phyloP scores from a whole-genome alignment of 2,113 vertebrate genomes.

The Atherinomorus stipes region DNA sequence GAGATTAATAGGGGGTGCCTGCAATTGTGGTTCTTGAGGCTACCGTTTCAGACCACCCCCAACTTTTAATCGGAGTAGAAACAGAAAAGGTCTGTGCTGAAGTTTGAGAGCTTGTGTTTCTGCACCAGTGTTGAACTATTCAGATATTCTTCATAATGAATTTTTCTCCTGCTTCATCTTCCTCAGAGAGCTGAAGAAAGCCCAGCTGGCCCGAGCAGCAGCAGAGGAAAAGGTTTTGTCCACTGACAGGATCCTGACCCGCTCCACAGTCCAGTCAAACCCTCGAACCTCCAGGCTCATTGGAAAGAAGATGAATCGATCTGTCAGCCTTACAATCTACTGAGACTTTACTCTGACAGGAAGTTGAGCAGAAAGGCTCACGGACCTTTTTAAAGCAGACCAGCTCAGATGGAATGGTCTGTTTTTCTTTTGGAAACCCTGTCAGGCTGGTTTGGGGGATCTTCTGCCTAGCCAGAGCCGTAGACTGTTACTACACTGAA shows the following conservation, averaged over 20 bases:
- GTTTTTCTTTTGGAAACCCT: not conserved
- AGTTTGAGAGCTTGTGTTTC: no score
- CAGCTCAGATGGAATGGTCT: not conserved
- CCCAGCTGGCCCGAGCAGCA: conserved; percentile 93
- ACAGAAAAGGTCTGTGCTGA: no score
- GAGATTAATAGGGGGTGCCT: no score
- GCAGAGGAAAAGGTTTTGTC: conserved; percentile 93
- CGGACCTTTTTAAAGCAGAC: conserved; percentile 44
- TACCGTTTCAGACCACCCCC: no score
- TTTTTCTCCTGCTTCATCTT: conserved; percentile 13
- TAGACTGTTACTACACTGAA: conserved; percentile 33
- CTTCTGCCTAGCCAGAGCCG: not conserved
- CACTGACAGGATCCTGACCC: conserved; percentile 91
- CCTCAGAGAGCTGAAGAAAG: conserved; percentile 95
- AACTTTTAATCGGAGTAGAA: no score
- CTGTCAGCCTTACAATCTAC: conserved; percentile 96
- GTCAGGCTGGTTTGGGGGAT: conserved; percentile 10
- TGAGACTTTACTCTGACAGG: conserved; percentile 71
- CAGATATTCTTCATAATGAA: no score
- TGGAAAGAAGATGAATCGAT: conserved; percentile 98
- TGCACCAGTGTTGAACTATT: no score
- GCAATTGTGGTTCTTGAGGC: no score
- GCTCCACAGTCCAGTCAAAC: conserved; percentile 89
- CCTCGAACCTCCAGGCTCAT: conserved; percentile 90
- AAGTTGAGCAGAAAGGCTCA: conserved; percentile 19